Evolutionary conservation across 2,888 invertebrate species (phyloP).

Genomic region (Agrenia bidenticulata): DNA sequence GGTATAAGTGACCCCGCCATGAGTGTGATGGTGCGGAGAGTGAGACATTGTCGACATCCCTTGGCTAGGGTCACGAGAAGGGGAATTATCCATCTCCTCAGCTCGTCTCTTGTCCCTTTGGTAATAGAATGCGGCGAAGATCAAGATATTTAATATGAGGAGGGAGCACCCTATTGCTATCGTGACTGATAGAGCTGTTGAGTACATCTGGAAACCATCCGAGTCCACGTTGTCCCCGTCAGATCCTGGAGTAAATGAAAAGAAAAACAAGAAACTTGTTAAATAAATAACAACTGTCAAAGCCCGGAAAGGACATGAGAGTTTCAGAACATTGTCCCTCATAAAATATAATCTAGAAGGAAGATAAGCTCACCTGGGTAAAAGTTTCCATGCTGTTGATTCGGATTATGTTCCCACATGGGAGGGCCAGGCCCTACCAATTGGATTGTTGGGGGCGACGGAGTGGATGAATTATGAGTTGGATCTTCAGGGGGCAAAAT

Average conservation of each 20-base stretch:
- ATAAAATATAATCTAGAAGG: no score
- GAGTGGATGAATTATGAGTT: slow-evolving; percentile 47
- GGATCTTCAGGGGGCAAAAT: slow-evolving; percentile 45
- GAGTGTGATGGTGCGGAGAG: slow-evolving; percentile 16
- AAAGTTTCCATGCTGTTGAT: slow-evolving; percentile 45
- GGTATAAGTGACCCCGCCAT: slow-evolving; percentile 28
- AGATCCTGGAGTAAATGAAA: slow-evolving; percentile 26
- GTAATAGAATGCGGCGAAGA: slow-evolving; percentile 84
- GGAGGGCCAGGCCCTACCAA: slow-evolving; percentile 51
- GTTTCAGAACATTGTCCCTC: no score
- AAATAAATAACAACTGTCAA: no score
- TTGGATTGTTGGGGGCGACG: slow-evolving; percentile 51
- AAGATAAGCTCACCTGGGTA: slow-evolving; percentile 35
- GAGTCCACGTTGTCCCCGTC: slow-evolving; percentile 37
- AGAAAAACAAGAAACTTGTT: no score
- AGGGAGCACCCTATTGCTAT: slow-evolving; percentile 93
- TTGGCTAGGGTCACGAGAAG: slow-evolving; percentile 20
- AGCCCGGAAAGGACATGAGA: no score
- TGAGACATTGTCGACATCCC: slow-evolving; percentile 36
- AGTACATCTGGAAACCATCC: slow-evolving; percentile 74
- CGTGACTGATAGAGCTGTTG: slow-evolving; percentile 86
- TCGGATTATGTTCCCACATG: slow-evolving; percentile 52
- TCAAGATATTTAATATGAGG: slow-evolving; percentile 84
- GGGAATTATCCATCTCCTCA: slow-evolving; percentile 56
- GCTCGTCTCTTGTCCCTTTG: slow-evolving; percentile 81